These are phyloP conservation scores for Agrypnia vestita DNA, from an alignment of 1,140 invertebrate genomes.

Conservation along the genomic window DNA sequence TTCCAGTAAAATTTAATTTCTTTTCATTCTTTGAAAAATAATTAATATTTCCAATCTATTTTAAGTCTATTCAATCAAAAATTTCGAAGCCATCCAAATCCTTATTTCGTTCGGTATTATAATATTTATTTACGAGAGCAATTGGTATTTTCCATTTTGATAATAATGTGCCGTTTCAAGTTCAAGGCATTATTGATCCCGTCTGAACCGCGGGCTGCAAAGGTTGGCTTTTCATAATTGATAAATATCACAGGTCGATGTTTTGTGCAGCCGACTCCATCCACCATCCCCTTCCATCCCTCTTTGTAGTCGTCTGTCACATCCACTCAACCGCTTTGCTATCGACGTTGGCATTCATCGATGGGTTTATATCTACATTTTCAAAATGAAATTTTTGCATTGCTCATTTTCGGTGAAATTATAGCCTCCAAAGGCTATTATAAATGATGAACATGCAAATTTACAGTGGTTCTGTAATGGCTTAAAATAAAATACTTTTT, in stretches of 20 bases:
- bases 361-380: not conserved
- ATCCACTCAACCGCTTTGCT: slow-evolving; percentile 17
- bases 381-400: not conserved
- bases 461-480: no score
- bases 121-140: not conserved
- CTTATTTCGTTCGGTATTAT: not conserved
- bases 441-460: no score
- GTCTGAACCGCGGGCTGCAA: slow-evolving; percentile 50
- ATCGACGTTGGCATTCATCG: slow-evolving; percentile 4
- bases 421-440: no score
- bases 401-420: no score
- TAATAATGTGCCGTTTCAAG: slow-evolving; percentile 25
- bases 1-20: no score
- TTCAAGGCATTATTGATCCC: slow-evolving; percentile 55
- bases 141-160: slow-evolving; percentile 13
- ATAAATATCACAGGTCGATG: slow-evolving; percentile 58
- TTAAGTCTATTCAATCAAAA: slow-evolving; percentile 9
- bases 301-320: slow-evolving; percentile 15
- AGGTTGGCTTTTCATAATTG: slow-evolving; percentile 56
- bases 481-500: no score
- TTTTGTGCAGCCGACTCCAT: slow-evolving; percentile 29
- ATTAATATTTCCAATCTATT: no score
- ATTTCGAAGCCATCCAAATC: not conserved
- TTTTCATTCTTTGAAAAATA: no score
- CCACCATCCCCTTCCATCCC: not conserved